Base-by-base conservation (phyloP, 1,140 invertebrate species). In the Magallana gigas region DNA sequence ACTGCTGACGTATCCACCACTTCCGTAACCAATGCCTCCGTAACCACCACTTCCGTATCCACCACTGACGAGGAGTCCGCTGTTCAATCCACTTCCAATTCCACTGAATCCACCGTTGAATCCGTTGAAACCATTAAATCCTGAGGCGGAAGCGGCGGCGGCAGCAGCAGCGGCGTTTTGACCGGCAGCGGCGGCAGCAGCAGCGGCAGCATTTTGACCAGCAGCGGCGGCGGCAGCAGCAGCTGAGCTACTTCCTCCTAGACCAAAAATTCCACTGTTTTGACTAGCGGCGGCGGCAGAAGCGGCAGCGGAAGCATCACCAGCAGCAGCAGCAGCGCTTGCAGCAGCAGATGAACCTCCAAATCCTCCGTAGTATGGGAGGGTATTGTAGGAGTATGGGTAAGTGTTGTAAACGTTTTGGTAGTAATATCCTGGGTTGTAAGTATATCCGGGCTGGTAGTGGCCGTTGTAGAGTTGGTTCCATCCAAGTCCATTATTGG, bases 271-370 rank as follows among this genome's bases (percentile, higher is more conserved):
- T 29, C 18, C 23, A 12, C 23, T 23, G 8, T 29, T 18, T 29
- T 29, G 2, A 23, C 23, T 9, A 36, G 68, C 68, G 18, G 23
- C 9, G 9, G 68, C 68, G 14, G 68, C 68, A 11, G 18, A 8
- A 64, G 60, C 60, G 9, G 68, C 68, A 29, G 68, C 23, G 12
- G 68, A 18, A 76, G 68, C 18, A 12, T 29, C 68, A 36, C 23
- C 18, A 29, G 68, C 68, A 1, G 68, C 23, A 1, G 68, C 23
- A 3, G 68, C 68, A 1, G 68, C 68, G 18, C 16, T 18, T 11
- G 68, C 68, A 29, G 68, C 23, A 29, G 68, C 68, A 76, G 68
- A 23, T 36, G 23, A 18, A 76, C 68, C 68, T 29, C 68, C 68
- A 23, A 76, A 18, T 71, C 64, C 23, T 71, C 64, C 23, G 18